phyloP scores from a whole-genome alignment of 2,888 invertebrate species.

The Eurytoma californica region DNA sequence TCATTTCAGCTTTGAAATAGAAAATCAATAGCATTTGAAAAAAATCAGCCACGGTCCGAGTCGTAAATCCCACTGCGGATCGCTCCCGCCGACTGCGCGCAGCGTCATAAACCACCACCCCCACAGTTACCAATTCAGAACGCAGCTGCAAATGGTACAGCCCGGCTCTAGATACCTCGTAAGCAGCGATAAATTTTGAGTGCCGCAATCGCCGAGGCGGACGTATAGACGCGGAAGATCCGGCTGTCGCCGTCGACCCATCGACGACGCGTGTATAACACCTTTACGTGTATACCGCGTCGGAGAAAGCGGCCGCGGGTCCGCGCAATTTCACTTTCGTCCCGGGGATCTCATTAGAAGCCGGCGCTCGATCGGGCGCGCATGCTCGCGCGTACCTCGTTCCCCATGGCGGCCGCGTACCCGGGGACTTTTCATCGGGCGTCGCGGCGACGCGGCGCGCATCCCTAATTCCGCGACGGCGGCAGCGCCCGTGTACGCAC shows the following conservation, averaged over 20 bases:
- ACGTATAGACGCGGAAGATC: not conserved
- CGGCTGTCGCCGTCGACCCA: not conserved
- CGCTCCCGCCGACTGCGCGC: too few relatives aligned
- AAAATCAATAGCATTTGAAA: too few relatives aligned
- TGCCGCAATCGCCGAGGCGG: too few relatives aligned
- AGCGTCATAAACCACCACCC: too few relatives aligned
- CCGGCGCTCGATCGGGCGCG: not conserved
- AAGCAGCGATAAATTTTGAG: not conserved
- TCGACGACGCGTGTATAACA: not conserved
- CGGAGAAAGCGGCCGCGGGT: not conserved
- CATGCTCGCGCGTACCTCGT: not conserved
- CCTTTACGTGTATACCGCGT: not conserved
- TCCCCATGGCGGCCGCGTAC: not conserved
- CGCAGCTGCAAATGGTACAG: too few relatives aligned
- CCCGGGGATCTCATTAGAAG: not conserved
- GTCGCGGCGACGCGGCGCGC: not conserved
- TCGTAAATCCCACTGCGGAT: too few relatives aligned
- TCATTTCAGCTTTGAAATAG: too few relatives aligned
- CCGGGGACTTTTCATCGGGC: too few relatives aligned
- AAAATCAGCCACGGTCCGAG: too few relatives aligned
- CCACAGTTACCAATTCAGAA: too few relatives aligned
- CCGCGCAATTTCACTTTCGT: constrained; percentile 7
- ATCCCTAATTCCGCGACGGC: not conserved
- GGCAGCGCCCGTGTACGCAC: not conserved
- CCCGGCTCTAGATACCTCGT: not conserved